Evolutionary conservation across 1,140 invertebrate genomes (phyloP).

Genomic region (Drosophila yakuba): DNA sequence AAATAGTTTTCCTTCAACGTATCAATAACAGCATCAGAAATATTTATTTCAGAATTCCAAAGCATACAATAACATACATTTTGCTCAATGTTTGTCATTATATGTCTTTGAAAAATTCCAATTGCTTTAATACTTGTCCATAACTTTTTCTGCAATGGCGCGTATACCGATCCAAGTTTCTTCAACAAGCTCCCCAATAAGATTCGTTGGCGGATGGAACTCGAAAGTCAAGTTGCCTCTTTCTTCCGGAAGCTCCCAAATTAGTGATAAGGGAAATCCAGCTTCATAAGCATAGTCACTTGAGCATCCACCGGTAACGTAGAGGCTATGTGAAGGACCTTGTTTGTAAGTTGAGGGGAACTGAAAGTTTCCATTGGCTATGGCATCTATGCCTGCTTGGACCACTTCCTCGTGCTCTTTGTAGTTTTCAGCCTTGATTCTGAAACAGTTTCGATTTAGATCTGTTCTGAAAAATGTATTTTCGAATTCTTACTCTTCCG

Average conservation of each 20-base stretch:
- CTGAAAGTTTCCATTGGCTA: not conserved
- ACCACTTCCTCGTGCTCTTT: constrained; percentile 18
- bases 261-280: constrained; percentile 29
- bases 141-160: constrained; percentile 30
- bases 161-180: constrained; percentile 49
- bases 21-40: not conserved
- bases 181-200: constrained; percentile 23
- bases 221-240: not conserved
- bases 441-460: not conserved
- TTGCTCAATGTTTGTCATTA: not conserved
- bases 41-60: too few species aligned
- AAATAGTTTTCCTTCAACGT: too few species aligned
- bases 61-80: not conserved
- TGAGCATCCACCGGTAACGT: constrained; percentile 21
- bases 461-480: not conserved
- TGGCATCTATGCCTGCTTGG: constrained; percentile 14
- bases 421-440: constrained; percentile 1
- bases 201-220: constrained; percentile 17
- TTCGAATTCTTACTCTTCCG: constrained; percentile 9
- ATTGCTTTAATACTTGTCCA: constrained; percentile 1
- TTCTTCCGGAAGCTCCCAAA: constrained; percentile 10
- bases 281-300: constrained; percentile 38
- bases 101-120: not conserved
- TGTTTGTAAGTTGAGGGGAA: not conserved
- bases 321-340: not conserved